A percentile compares a stretch with the other conserved stretches of the same genome.
These are phyloP conservation scores for Mustela lutreola DNA, from an alignment of 2,113 vertebrate genomes.

Conservation along the genomic window DNA sequence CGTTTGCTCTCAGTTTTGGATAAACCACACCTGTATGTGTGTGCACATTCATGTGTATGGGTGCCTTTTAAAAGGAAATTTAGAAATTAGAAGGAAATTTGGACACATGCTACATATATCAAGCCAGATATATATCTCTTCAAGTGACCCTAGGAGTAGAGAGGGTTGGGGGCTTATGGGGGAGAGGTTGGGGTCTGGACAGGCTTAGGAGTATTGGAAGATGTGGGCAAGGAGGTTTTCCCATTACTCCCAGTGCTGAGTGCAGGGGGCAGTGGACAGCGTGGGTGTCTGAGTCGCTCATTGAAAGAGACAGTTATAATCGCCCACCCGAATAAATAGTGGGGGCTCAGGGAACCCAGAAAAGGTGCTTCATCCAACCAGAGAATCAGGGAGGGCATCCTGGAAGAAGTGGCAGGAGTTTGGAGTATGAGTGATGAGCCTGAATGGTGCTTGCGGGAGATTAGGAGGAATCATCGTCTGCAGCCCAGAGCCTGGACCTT, in stretches of 20 bases:
- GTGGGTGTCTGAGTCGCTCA: neutral
- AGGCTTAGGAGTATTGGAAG: rapidly evolving
- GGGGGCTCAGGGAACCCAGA: neutral
- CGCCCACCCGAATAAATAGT: neutral
- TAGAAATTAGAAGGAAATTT: neutral
- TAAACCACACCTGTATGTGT: neutral
- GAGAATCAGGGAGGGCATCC: slow-evolving; percentile 19
- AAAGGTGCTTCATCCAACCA: neutral
- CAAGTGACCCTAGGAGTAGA: neutral
- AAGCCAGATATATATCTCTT: no score
- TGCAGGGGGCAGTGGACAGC: rapidly evolving
- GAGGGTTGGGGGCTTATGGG: neutral
- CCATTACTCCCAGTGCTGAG: neutral
- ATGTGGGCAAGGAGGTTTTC: no score
- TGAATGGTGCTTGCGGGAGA: neutral
- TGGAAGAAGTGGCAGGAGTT: neutral
- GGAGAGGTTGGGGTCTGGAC: neutral
- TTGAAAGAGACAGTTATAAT: neutral
- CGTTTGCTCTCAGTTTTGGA: neutral
- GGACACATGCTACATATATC: rapidly evolving
- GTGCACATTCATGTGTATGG: rapidly evolving
- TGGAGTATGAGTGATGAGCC: neutral
- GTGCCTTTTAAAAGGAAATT: neutral
- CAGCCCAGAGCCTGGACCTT: neutral
- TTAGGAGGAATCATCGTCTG: neutral